Conservation (phyloP, 2,888 invertebrate species). For the Caenorhabditis parvicauda region DNA sequence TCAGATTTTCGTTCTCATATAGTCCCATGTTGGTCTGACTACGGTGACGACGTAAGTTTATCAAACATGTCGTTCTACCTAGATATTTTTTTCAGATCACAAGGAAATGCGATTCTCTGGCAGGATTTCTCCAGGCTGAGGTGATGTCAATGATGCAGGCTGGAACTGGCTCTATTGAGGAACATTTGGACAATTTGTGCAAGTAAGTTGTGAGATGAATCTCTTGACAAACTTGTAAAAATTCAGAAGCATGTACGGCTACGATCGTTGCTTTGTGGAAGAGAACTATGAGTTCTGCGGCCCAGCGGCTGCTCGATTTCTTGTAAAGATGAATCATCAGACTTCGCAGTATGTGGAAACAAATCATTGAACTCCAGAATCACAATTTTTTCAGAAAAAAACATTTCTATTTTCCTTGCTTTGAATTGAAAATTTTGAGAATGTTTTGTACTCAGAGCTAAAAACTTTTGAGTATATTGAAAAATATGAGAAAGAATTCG, state of each 20-base stretch:
- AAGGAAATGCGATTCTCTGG: slow-evolving; percentile 19
- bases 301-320: slow-evolving; percentile 40
- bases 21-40: slow-evolving; percentile 37
- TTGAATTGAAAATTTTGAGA: background rate
- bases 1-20: slow-evolving; percentile 30
- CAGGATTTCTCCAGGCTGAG: slow-evolving; percentile 31
- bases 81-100: slow-evolving; percentile 9
- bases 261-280: slow-evolving; percentile 53
- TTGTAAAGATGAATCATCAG: slow-evolving; percentile 45
- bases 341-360: slow-evolving; percentile 38
- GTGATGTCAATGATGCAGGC: slow-evolving; percentile 43
- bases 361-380: background rate
- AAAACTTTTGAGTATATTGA: no score
- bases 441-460: no score
- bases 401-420: no score
- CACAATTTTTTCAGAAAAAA: slow-evolving; percentile 7
- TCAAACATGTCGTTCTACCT: background rate
- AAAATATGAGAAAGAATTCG: no score
- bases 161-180: slow-evolving; percentile 37
- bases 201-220: slow-evolving; percentile 12
- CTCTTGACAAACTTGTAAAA: background rate
- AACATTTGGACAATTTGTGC: slow-evolving; percentile 42
- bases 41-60: slow-evolving; percentile 20
- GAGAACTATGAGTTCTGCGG: slow-evolving; percentile 49
- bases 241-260: slow-evolving; percentile 39